Evolutionary conservation across 1,140 invertebrate species (phyloP).

Genomic region (Solen grandis): DNA sequence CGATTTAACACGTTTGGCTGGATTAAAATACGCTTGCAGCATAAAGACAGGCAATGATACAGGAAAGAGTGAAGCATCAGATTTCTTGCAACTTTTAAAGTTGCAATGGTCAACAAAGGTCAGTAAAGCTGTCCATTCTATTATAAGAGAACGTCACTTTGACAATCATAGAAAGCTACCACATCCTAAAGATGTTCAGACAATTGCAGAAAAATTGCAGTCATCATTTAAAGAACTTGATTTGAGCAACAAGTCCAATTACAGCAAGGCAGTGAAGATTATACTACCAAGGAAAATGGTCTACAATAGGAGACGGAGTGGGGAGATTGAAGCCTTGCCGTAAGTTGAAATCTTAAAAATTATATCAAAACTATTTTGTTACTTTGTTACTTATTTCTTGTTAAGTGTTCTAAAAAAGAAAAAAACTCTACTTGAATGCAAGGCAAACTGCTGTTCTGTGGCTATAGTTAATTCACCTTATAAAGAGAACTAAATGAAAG

Average conservation of each 20-base stretch:
- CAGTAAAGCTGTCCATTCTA: neutral
- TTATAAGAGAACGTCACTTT: constrained; percentile 2
- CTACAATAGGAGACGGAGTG: constrained; percentile 18
- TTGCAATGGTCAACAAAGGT: constrained; percentile 11
- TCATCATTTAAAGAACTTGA: no score
- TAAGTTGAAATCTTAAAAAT: no score
- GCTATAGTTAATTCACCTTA: no score
- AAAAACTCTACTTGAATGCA: no score
- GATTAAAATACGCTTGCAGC: neutral
- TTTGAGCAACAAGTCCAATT: neutral
- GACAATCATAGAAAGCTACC: constrained; percentile 1
- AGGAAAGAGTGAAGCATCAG: neutral
- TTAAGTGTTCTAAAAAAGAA: no score
- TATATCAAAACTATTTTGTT: no score
- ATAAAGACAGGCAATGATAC: neutral
- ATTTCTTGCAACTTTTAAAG: constrained; percentile 5
- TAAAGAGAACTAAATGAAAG: no score
- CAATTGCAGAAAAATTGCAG: neutral
- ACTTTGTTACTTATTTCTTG: no score
- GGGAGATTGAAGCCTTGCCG: constrained; percentile 7
- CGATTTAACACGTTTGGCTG: constrained; percentile 1
- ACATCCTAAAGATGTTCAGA: neutral
- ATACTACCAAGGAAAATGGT: constrained; percentile 2
- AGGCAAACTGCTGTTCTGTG: no score
- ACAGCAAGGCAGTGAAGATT: neutral